Base-by-base conservation (phyloP, 2,113 vertebrate genomes). In the Pangasianodon gigas region DNA sequence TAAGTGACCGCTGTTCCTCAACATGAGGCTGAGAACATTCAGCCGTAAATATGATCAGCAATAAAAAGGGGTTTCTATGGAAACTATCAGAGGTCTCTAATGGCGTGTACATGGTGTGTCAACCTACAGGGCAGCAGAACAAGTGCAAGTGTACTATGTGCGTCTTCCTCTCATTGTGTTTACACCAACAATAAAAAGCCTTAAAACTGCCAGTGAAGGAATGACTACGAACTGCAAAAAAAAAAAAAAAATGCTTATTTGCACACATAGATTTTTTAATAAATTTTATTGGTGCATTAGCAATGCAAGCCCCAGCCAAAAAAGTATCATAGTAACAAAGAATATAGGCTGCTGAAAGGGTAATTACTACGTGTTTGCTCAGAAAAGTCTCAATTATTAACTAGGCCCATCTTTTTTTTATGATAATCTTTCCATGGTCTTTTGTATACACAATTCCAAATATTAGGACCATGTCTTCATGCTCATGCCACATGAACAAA, bases 11-110 rank as follows among this genome's bases (percentile, higher is more conserved):
- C 87, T 89, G 90, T 86, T 93, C 93, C 87, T 89, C 92, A 93
- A 92, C 90, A 92, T 92, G 89, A 93, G 91, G 86, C 69, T 83
- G 79, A 90, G 88, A 92, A 93, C 91, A 93, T 93, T 94, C 92
- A 89, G 89, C 93, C 90, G 91, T 94, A 93, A 87, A 92, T 91
- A 92, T 89, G 77, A 89, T 90, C 18, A 77, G 81, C 74, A 89
- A 90, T 91, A 62, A 95, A 94, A 94, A 92, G 87, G 79, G 52
- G 96, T 96, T 96, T 95, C 95, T 94, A 96, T 96, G 95, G 96
- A 95, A 96, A 96, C 95, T 91, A 92, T 92, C 90, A 92, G 92
- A 94, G 93, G 93, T 92, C 89, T 91, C 84, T 84, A 89, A 89
- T 91, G 46, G n/a, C 89, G 91, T 44, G 62, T 14, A 88, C 90